These are phyloP conservation scores for Colossoma macropomum DNA, from an alignment of 2,113 vertebrate genomes.

Conservation along the genomic window DNA sequence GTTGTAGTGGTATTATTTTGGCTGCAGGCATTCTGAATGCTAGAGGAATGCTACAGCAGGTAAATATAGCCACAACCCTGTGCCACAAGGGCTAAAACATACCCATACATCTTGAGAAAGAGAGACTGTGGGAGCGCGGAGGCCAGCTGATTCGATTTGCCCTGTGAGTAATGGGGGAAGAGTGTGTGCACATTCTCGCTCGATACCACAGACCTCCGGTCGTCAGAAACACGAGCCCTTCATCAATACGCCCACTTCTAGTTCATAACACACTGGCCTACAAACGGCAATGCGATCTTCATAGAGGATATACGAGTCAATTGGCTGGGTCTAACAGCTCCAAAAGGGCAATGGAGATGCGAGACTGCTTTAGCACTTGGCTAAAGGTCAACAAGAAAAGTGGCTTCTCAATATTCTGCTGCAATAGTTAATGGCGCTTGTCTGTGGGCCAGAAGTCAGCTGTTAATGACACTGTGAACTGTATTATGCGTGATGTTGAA, in stretches of 20 bases:
- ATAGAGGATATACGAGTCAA: constrained; percentile 62
- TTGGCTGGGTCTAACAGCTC: constrained; percentile 42
- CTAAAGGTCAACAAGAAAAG: constrained; percentile 35
- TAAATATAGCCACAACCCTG: constrained; percentile 32
- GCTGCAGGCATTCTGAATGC: background rate
- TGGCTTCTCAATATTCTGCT: constrained; percentile 20
- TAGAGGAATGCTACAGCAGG: constrained; percentile 28
- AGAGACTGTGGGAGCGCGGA: constrained; percentile 21
- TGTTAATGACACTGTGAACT: constrained; percentile 20
- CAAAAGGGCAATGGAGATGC: constrained; percentile 36
- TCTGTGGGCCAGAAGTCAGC: constrained; percentile 22
- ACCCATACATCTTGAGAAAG: constrained; percentile 38
- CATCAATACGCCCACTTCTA: constrained; percentile 64
- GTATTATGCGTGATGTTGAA: background rate
- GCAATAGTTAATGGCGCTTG: constrained; percentile 36
- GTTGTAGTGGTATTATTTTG: background rate
- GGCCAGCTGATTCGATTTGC: constrained; percentile 42
- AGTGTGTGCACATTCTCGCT: constrained; percentile 45
- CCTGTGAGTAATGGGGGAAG: constrained; percentile 49
- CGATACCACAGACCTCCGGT: constrained; percentile 42
- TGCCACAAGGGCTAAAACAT: constrained; percentile 19
- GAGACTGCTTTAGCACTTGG: constrained; percentile 15
- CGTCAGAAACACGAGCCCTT: constrained; percentile 62
- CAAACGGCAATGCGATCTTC: constrained; percentile 69
- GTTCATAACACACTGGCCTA: constrained; percentile 57